Base-by-base conservation (phyloP, 1,140 invertebrate genomes). In the Tetragonula clypearis region DNA sequence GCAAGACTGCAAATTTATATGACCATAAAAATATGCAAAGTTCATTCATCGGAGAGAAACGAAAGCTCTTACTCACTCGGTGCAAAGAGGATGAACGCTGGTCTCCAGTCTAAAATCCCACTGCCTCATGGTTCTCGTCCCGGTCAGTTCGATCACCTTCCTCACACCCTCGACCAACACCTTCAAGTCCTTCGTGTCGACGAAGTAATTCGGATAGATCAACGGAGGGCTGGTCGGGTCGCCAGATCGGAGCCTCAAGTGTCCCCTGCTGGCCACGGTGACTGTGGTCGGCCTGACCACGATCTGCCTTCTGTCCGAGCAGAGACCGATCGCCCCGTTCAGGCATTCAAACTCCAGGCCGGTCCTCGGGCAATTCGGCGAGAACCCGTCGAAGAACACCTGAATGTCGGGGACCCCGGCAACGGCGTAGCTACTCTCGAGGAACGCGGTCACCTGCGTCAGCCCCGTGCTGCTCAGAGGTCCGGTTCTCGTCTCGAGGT, bases 191-290 rank as follows among this genome's bases (percentile, higher is more conserved):
- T 95, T 92, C 17, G 92, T 86, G 77, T 96, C 92, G 1, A 91
- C 93, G 5, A 97, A 95, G 87, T 97, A 97, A 87, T 96, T 95
- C 1, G 97, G 97, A 93, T 97, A 96, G 23, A 98, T 96, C 0
- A 96, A 89, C 0, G 97, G 97, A 81, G 95, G 94, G 73, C 96
- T 95, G 12, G 95, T 91, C 3, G 97, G 96, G 93, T 97, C 95
- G 2, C 86, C 94, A 3, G 94, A 95, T 12, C 94, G 91, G 2
- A 97, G 92, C 79, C 92, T 94, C 26, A 95, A 85, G 15, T 90
- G 82, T 14, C 95, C 95, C 65, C 86, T 86, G 73, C 93, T 93
- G 6, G 91, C 91, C 0, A 92, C 79, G 1, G 87, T 76, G 1
- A 95, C 87, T 12, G 89, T 90, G 0, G 94, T 95, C 0, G 94